A percentile compares a stretch with the other conserved stretches of the same genome.
Evolutionary conservation across 2,888 invertebrate genomes (phyloP).

Genomic region (Sthenelais limicola): DNA sequence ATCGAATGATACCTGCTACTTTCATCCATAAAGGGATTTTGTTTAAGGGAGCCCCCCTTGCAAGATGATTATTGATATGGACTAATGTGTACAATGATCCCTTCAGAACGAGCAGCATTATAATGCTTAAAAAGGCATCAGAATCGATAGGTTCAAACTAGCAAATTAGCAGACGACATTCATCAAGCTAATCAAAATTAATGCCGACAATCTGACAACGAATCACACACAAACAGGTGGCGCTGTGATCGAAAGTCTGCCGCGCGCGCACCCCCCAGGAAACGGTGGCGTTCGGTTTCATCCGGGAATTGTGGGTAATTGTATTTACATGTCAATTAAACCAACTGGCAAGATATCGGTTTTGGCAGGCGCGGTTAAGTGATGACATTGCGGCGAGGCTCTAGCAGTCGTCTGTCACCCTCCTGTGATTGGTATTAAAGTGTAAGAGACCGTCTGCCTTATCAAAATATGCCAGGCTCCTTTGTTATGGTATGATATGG

Average conservation of each 20-base stretch:
- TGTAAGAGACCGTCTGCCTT: no score
- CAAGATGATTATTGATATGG: no score
- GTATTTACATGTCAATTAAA: conserved; percentile 33
- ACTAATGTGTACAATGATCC: no score
- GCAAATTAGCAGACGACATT: conserved; percentile 13
- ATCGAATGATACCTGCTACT: no score
- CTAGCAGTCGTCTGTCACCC: not conserved
- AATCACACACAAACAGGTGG: conserved; percentile 31
- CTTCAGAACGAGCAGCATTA: no score
- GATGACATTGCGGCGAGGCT: not conserved
- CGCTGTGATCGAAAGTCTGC: conserved; percentile 9
- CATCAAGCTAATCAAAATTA: not conserved
- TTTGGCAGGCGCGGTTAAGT: not conserved
- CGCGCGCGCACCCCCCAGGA: conserved; percentile 14
- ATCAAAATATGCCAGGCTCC: no score
- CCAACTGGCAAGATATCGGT: conserved; percentile 31
- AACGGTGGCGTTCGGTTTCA: conserved; percentile 15
- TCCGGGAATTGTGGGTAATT: conserved; percentile 17
- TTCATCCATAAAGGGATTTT: no score
- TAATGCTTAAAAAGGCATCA: no score
- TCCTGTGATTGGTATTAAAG: no score
- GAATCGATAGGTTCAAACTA: no score
- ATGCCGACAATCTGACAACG: not conserved
- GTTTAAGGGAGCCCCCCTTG: no score
- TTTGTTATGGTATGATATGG: no score